Evolutionary conservation across 2,797 vertebrate species (phyloP).

Genomic region (Pelodytes ibericus): DNA sequence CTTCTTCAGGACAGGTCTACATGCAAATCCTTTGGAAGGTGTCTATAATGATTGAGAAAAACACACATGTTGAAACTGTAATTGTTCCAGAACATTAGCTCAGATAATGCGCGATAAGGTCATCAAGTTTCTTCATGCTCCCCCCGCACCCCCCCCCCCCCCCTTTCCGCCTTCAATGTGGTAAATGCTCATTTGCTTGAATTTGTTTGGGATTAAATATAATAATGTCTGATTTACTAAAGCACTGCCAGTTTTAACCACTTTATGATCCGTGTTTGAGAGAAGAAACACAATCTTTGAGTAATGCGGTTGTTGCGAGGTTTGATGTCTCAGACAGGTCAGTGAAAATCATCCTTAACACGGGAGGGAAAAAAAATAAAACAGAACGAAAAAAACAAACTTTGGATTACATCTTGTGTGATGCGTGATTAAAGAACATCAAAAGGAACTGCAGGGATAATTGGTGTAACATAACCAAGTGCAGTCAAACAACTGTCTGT

Average conservation of each 20-base stretch:
- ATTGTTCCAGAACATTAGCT: too few relatives aligned
- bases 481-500: conserved; percentile 33
- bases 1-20: too few relatives aligned
- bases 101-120: too few relatives aligned
- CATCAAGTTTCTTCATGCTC: too few relatives aligned
- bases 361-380: background rate
- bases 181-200: background rate
- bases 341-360: conserved; percentile 36
- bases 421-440: conserved; percentile 42
- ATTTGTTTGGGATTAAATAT: background rate
- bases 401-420: conserved; percentile 29
- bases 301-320: conserved; percentile 8
- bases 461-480: conserved; percentile 40
- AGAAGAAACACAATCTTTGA: conserved; percentile 2
- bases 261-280: background rate
- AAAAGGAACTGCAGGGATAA: conserved; percentile 27
- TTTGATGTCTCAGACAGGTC: conserved; percentile 45
- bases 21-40: too few relatives aligned
- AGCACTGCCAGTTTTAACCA: background rate
- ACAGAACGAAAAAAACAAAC: background rate
- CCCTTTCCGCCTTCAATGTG: too few relatives aligned
- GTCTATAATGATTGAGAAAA: too few relatives aligned
- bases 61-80: too few relatives aligned
- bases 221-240: background rate
- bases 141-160: too few relatives aligned